phyloP scores from a whole-genome alignment of 2,888 invertebrate species.

The Psococerastis gibbosa region DNA sequence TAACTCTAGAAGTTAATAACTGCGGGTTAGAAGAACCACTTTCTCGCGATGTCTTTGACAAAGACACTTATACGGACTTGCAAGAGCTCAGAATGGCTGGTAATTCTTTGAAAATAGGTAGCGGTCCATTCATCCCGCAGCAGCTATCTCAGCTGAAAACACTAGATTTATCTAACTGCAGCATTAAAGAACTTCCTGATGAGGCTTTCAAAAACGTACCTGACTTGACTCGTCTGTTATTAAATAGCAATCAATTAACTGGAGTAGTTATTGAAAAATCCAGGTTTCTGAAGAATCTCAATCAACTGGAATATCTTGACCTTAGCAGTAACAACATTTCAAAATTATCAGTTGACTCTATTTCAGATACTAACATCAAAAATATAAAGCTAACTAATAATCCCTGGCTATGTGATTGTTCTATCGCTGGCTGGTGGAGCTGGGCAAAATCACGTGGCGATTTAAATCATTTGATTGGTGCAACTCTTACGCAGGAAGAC shows the following conservation, averaged over 20 bases:
- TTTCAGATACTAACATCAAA: conserved; percentile 23
- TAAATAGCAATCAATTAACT: conserved; percentile 37
- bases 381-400: conserved; percentile 45
- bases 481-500: conserved; percentile 40
- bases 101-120: conserved; percentile 42
- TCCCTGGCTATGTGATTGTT: conserved; percentile 48
- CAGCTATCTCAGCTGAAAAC: conserved; percentile 42
- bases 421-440: conserved; percentile 49
- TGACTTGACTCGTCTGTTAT: conserved; percentile 40
- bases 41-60: conserved; percentile 46
- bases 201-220: conserved; percentile 40
- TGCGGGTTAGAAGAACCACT: conserved; percentile 43
- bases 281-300: conserved; percentile 34
- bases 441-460: conserved; percentile 49
- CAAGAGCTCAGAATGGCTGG: conserved; percentile 46
- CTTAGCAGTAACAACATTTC: conserved; percentile 42
- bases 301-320: conserved; percentile 38
- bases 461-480: conserved; percentile 41
- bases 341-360: conserved; percentile 33
- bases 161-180: conserved; percentile 45
- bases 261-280: conserved; percentile 23
- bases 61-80: conserved; percentile 41
- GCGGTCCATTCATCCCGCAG: conserved; percentile 40
- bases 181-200: conserved; percentile 35
- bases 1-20: conserved; percentile 45